Conservation (phyloP, 1,140 invertebrate species). For the Drosophila subpulchrella region DNA sequence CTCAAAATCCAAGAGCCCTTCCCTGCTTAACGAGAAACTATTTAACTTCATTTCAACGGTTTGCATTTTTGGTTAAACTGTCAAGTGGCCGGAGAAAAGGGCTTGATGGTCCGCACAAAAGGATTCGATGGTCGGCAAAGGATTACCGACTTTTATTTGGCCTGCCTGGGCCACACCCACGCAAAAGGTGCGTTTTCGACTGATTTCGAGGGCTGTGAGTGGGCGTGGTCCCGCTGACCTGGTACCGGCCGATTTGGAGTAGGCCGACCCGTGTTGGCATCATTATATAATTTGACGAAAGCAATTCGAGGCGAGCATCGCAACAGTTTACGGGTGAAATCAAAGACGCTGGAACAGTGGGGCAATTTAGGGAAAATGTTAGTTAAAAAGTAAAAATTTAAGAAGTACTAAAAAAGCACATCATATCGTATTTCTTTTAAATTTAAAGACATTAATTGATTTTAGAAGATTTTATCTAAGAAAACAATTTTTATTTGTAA, state of each 20-base stretch:
- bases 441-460: too few species aligned
- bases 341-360: constrained; percentile 33
- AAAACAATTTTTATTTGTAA: too few species aligned
- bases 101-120: constrained; percentile 34
- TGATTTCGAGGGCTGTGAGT: constrained; percentile 13
- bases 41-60: constrained; percentile 80
- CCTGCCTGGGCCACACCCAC: constrained; percentile 67
- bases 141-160: constrained; percentile 71
- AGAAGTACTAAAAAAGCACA: too few species aligned
- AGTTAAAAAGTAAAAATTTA: neutral
- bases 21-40: constrained; percentile 79
- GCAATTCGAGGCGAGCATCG: constrained; percentile 38
- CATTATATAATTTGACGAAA: constrained; percentile 80
- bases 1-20: constrained; percentile 24
- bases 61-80: constrained; percentile 76
- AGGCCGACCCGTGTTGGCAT: constrained; percentile 64
- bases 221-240: constrained; percentile 54
- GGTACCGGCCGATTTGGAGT: constrained; percentile 20
- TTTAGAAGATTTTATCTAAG: too few species aligned
- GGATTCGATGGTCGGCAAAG: constrained; percentile 52
- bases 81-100: constrained; percentile 65
- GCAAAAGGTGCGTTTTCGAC: constrained; percentile 48
- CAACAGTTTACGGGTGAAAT: constrained; percentile 38
- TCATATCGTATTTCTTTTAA: too few species aligned
- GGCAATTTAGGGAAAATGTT: neutral